Base-by-base conservation (phyloP, 2,113 vertebrate species). In the Lota lota region DNA sequence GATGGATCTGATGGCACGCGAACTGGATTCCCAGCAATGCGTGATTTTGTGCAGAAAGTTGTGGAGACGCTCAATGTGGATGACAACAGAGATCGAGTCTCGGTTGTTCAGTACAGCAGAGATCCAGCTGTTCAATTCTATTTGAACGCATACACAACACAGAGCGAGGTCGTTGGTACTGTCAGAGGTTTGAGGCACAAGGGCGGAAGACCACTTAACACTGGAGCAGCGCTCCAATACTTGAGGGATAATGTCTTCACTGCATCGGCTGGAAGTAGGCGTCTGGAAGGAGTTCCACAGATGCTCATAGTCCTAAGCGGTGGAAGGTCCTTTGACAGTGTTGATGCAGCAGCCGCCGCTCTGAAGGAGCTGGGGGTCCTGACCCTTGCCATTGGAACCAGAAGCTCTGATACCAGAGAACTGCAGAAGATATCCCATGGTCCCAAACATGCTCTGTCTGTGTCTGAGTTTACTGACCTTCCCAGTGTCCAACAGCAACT, bases 21-120 rank as follows among this genome's bases (percentile, higher is more conserved):
- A 0, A 88, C 90, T 0, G 90, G 90, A 5, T 67, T 93, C 0
- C 92, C 88, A 16, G 89, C 92, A 18, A 91, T 94, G 33, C 85
- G 92, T 1, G 93, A 94, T 68, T 94, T 95, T 54, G 75, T 94
- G 58, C 67, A 74, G 17, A 72, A 47, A 68, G 40, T 73, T 22
- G 72, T 78, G 17, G 71, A 73, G 40, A 77, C 63, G 19, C 62
- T 81, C 6, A 67, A 66, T 73, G 67, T 82, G 69, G 66, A 53
- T 47, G 40, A 67, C 28, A 6, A 33, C 73, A 62, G 63, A 54
- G 73, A 79, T 28, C 69, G 70, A 10, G 58, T 82, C 33, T 74
- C 72, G 50, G 63, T 82, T 28, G 70, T 73, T 19, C 76, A 79
- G 67, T 79, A 65, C 61, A 78, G 80, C 67, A 72, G 68, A 59